These are phyloP conservation scores for Drosophila emarginata DNA, from an alignment of 2,888 invertebrate genomes.

Conservation along the genomic window DNA sequence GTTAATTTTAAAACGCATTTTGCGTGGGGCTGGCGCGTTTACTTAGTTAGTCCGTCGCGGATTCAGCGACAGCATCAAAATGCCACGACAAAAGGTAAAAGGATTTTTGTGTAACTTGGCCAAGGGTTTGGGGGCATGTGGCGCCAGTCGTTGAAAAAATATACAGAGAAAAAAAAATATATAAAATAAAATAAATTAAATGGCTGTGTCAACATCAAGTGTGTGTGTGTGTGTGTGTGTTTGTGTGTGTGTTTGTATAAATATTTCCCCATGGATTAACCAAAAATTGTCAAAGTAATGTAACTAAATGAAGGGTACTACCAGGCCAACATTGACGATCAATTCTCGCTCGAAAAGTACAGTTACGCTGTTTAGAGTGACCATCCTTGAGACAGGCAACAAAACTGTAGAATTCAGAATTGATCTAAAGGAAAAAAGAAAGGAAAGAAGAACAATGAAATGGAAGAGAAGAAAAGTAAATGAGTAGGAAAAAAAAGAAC, in stretches of 20 bases:
- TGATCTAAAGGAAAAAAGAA: too few species aligned
- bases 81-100: slow-evolving; percentile 52
- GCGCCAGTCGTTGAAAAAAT: slow-evolving; percentile 16
- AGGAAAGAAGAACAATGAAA: too few species aligned
- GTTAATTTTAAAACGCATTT: slow-evolving; percentile 63
- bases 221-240: slow-evolving; percentile 9
- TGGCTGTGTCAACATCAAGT: slow-evolving; percentile 22
- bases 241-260: slow-evolving; percentile 11
- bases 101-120: slow-evolving; percentile 73
- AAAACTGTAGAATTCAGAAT: too few species aligned
- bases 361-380: neutral
- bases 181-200: slow-evolving; percentile 34
- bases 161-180: neutral
- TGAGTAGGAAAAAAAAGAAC: neutral
- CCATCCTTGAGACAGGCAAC: too few species aligned
- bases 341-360: neutral
- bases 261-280: slow-evolving; percentile 7
- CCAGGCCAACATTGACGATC: neutral
- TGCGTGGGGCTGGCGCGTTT: slow-evolving; percentile 44
- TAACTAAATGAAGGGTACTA: neutral
- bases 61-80: slow-evolving; percentile 10
- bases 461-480: too few species aligned
- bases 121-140: slow-evolving; percentile 18
- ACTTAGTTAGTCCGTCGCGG: slow-evolving; percentile 41
- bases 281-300: slow-evolving; percentile 10